Evolutionary conservation across 1,140 invertebrate species (phyloP).

Genomic region (Episyrphus balteatus): DNA sequence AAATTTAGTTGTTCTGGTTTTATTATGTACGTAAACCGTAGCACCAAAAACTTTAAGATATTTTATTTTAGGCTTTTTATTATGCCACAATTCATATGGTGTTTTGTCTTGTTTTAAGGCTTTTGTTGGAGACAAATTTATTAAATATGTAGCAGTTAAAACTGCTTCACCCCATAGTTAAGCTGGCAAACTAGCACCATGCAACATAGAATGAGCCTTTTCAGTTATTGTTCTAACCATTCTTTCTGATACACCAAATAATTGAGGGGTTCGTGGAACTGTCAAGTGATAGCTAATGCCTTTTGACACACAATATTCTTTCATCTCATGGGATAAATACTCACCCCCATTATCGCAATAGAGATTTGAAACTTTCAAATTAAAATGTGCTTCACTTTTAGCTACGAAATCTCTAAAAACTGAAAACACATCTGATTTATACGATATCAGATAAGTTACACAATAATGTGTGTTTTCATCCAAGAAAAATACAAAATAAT

Average conservation of each 20-base stretch:
- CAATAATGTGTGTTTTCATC: slow-evolving; percentile 33
- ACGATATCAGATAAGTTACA: slow-evolving; percentile 23
- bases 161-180: slow-evolving; percentile 35
- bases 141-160: slow-evolving; percentile 18
- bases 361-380: slow-evolving; percentile 27
- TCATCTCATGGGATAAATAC: slow-evolving; percentile 18
- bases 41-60: slow-evolving; percentile 17
- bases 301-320: slow-evolving; percentile 30
- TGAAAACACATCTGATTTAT: slow-evolving; percentile 28
- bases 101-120: slow-evolving; percentile 11
- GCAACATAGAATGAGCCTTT: slow-evolving; percentile 35
- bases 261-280: slow-evolving; percentile 38
- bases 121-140: slow-evolving; percentile 7
- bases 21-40: slow-evolving; percentile 34
- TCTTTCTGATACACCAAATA: slow-evolving; percentile 41
- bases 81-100: slow-evolving; percentile 20
- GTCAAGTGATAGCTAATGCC: slow-evolving; percentile 40
- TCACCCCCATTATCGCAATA: slow-evolving; percentile 17
- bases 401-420: slow-evolving; percentile 26
- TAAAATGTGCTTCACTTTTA: slow-evolving; percentile 29
- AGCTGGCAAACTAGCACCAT: slow-evolving; percentile 19
- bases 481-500: slow-evolving; percentile 33
- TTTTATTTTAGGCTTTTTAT: slow-evolving; percentile 12
- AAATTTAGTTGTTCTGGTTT: slow-evolving; percentile 34
- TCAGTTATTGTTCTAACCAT: slow-evolving; percentile 38